phyloP scores from a whole-genome alignment of 2,797 vertebrate genomes.

The Crocodylus rhombifer region DNA sequence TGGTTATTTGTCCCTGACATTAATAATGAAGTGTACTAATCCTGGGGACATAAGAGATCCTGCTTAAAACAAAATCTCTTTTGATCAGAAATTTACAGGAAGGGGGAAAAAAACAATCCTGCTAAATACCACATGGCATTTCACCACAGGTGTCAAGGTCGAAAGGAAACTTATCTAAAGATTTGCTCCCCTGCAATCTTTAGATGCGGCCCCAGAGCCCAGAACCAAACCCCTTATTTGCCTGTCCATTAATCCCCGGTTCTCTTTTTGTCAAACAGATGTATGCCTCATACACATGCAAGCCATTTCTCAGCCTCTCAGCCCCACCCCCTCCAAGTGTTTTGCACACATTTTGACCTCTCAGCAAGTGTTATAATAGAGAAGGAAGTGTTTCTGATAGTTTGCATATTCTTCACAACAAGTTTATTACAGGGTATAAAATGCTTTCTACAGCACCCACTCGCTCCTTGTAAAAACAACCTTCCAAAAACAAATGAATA shows the following conservation, averaged over 20 bases:
- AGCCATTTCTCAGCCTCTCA: conserved; percentile 64
- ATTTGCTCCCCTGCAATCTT: conserved; percentile 39
- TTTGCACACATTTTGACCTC: conserved; percentile 57
- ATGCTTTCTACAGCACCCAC: conserved; percentile 14
- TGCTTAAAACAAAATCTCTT: background rate
- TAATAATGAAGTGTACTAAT: too few relatives aligned
- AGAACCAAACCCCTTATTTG: conserved; percentile 45
- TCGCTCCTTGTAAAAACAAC: conserved; percentile 1
- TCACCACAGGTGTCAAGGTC: conserved; percentile 70
- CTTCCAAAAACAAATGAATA: conserved; percentile 52
- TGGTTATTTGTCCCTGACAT: background rate
- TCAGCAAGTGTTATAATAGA: conserved; percentile 22
- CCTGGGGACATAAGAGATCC: background rate
- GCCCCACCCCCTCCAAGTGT: conserved; percentile 59
- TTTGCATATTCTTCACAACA: conserved; percentile 45
- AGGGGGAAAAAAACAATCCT: background rate
- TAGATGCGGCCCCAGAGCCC: conserved; percentile 50
- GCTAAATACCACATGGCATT: background rate
- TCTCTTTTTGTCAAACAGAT: conserved; percentile 71
- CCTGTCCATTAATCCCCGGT: conserved; percentile 61
- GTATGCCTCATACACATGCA: conserved; percentile 50
- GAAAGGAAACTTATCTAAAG: conserved; percentile 57
- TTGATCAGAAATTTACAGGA: background rate
- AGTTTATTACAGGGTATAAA: conserved; percentile 45
- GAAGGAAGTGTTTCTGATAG: conserved; percentile 64